phyloP scores from a whole-genome alignment of 1,140 invertebrate genomes.

The Lerema accius region DNA sequence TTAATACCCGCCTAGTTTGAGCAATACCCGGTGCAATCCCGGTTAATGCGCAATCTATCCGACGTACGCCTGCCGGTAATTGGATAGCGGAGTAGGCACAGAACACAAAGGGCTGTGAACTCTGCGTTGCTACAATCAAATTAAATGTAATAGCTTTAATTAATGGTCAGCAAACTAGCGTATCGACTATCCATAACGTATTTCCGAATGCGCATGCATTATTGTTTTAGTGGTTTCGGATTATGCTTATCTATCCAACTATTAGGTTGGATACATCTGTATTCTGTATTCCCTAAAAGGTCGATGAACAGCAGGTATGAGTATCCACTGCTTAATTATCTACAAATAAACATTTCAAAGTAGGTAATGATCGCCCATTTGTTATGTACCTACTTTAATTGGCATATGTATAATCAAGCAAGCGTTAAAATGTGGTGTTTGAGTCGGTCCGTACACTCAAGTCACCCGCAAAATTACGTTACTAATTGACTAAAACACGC shows the following conservation, averaged over 20 bases:
- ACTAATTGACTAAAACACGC: conserved; percentile 83
- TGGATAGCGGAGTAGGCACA: conserved; percentile 30
- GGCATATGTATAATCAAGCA: conserved; percentile 53
- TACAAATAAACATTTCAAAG: background rate
- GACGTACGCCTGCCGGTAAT: conserved; percentile 24
- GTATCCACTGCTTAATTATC: too few relatives aligned
- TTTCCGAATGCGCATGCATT: conserved; percentile 14
- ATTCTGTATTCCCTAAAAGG: background rate
- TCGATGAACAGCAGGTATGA: too few relatives aligned
- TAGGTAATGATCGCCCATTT: conserved; percentile 27
- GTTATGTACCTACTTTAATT: conserved; percentile 33
- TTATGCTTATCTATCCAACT: too few relatives aligned
- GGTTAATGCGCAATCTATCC: conserved; percentile 33
- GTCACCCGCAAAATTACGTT: conserved; percentile 82
- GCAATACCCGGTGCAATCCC: conserved; percentile 33
- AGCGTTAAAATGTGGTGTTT: conserved; percentile 56
- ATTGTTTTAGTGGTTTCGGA: conserved; percentile 17
- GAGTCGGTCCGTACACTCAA: conserved; percentile 70
- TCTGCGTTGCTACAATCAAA: conserved; percentile 58
- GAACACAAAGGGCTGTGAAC: conserved; percentile 31
- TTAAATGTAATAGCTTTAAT: conserved; percentile 67
- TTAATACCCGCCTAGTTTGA: conserved; percentile 38
- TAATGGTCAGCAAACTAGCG: conserved; percentile 52
- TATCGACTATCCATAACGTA: conserved; percentile 37
- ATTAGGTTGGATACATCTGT: too few relatives aligned